phyloP scores from a whole-genome alignment of 2,888 invertebrate species.

The Athalia cordata region DNA sequence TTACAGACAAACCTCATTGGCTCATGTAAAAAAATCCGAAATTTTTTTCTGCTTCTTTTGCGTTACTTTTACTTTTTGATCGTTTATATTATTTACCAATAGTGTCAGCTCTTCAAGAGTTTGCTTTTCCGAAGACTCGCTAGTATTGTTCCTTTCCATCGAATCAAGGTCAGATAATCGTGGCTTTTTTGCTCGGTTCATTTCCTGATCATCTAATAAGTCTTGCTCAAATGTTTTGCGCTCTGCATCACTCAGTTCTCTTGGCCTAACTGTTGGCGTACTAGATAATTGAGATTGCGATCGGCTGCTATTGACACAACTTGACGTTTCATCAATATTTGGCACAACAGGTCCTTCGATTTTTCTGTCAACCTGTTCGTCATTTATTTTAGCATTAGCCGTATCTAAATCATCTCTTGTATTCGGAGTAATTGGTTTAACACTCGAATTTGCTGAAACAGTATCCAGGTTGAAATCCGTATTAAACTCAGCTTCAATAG shows the following conservation, averaged over 20 bases:
- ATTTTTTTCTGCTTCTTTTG: constrained; percentile 54
- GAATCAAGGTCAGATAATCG: constrained; percentile 19
- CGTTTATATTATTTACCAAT: constrained; percentile 20
- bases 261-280: not conserved
- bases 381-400: not conserved
- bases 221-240: not conserved
- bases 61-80: constrained; percentile 8
- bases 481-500: constrained; percentile 25
- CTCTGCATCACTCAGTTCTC: not conserved
- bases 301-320: constrained; percentile 4
- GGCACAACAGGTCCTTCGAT: not conserved
- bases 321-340: constrained; percentile 1
- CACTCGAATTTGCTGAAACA: not conserved
- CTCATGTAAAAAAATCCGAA: constrained; percentile 56
- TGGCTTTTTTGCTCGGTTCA: constrained; percentile 13
- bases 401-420: not conserved
- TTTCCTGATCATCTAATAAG: not conserved
- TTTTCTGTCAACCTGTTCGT: not conserved
- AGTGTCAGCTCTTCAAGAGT: constrained; percentile 26
- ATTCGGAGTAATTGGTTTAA: not conserved
- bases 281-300: not conserved
- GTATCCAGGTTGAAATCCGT: constrained; percentile 4
- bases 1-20: not conserved
- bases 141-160: not conserved
- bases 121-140: constrained; percentile 16